Evolutionary conservation across 2,797 vertebrate species (phyloP).

Genomic region (Scomberomorus guttatus): DNA sequence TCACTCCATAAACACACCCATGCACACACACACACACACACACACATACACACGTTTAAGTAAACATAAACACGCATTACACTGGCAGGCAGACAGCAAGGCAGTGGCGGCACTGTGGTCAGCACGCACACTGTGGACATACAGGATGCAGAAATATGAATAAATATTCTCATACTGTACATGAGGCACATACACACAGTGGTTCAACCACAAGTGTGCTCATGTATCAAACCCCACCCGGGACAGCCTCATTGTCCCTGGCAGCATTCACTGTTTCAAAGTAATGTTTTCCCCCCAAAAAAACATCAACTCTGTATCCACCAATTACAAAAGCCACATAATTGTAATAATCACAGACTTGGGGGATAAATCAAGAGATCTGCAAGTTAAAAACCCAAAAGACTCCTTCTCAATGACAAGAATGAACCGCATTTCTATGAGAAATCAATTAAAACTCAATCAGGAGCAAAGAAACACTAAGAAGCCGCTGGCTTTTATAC

Average conservation of each 20-base stretch:
- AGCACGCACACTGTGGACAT: conserved; percentile 52
- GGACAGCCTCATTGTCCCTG: conserved; percentile 70
- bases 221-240: conserved; percentile 69
- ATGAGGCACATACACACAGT: conserved; percentile 29
- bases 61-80: conserved; percentile 61
- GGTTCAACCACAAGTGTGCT: conserved; percentile 58
- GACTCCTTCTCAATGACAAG: conserved; percentile 64
- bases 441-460: conserved; percentile 82
- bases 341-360: conserved; percentile 79
- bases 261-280: conserved; percentile 68
- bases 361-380: conserved; percentile 76
- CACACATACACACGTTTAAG: conserved; percentile 24
- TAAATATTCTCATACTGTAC: conserved; percentile 60
- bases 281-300: conserved; percentile 61
- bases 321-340: conserved; percentile 80
- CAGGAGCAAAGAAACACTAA: conserved; percentile 52
- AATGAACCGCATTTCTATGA: conserved; percentile 63
- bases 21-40: conserved; percentile 11
- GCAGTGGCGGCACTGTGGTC: conserved; percentile 51
- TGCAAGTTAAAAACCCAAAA: conserved; percentile 72
- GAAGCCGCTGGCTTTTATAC: conserved; percentile 48
- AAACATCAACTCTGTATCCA: conserved; percentile 73
- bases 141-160: conserved; percentile 64
- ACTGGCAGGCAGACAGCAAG: conserved; percentile 54
- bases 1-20: conserved; percentile 48